Percentiles rank a stretch among this genome's conserved stretches.
Conservation (phyloP, 1,140 invertebrate genomes). For the Agrilus planipennis region DNA sequence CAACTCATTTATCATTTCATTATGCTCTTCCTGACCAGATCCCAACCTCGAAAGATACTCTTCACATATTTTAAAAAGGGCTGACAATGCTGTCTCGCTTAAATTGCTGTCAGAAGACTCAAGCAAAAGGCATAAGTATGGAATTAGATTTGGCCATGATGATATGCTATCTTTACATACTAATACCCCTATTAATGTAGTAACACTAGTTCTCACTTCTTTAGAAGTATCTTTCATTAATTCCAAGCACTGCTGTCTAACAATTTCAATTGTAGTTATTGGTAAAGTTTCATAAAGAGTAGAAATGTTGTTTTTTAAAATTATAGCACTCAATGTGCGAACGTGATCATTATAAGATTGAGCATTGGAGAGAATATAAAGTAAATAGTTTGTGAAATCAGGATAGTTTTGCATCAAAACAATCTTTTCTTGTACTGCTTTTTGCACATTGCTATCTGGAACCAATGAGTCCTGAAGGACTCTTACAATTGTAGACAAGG, state of each 20-base stretch:
- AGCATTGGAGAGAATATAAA: conserved; percentile 24
- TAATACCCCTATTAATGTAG: conserved; percentile 24
- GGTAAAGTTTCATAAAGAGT: conserved; percentile 19
- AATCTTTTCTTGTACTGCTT: conserved; percentile 28
- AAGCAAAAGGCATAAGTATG: conserved; percentile 22
- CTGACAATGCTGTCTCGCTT: conserved; percentile 26
- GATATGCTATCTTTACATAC: conserved; percentile 25
- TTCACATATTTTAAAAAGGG: conserved; percentile 29
- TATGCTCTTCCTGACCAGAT: conserved; percentile 2
- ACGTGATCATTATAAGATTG: conserved; percentile 24
- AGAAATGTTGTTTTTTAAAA: conserved; percentile 29
- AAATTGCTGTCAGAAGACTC: conserved; percentile 14
- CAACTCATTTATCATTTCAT: conserved; percentile 11
- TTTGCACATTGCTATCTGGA: conserved; percentile 28
- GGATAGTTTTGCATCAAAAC: conserved; percentile 24
- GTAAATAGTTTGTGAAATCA: conserved; percentile 28
- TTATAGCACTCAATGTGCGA: conserved; percentile 25
- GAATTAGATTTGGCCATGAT: conserved; percentile 25
- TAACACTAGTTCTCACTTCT: conserved; percentile 27
- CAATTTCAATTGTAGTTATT: conserved; percentile 17
- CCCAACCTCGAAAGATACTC: conserved; percentile 16
- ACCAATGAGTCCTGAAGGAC: conserved; percentile 28
- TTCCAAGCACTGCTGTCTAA: conserved; percentile 24
- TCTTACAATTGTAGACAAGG: conserved; percentile 23
- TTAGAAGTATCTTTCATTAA: conserved; percentile 27